These are phyloP conservation scores for Enteromius unitaeniatus DNA, from an alignment of 2,797 vertebrate genomes.

Conservation along the genomic window DNA sequence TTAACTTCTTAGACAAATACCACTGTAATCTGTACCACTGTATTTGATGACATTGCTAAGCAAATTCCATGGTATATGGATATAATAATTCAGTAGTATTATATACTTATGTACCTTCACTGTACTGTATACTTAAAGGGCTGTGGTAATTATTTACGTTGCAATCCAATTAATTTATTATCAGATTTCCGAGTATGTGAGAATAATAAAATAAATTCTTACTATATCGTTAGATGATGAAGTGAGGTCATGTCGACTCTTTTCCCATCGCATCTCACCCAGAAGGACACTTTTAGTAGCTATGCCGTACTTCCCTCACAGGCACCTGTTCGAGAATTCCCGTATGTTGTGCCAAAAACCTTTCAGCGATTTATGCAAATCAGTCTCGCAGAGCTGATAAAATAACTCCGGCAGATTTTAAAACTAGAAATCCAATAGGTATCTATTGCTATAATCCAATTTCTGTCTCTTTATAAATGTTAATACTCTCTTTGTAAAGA, in stretches of 20 bases:
- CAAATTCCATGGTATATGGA: background rate
- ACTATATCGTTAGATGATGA: conserved; percentile 1
- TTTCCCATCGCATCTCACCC: conserved; percentile 2
- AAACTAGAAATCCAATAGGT: background rate
- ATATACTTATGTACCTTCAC: background rate
- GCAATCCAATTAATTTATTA: background rate
- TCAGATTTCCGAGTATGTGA: background rate
- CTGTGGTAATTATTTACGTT: background rate
- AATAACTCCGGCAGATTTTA: background rate
- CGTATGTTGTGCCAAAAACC: background rate
- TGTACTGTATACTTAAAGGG: background rate
- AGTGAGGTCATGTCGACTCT: background rate
- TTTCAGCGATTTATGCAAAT: conserved; percentile 31
- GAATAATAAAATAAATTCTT: background rate
- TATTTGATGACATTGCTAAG: background rate
- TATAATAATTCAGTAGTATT: background rate
- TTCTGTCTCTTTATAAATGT: background rate
- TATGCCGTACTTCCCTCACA: background rate
- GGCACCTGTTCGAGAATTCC: background rate
- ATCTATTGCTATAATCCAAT: background rate
- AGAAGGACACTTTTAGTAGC: background rate
- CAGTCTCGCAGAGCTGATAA: background rate
- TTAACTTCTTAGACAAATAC: background rate
- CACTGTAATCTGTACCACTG: too few species aligned
- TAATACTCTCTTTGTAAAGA: background rate